Percentiles rank a stretch among this genome's conserved stretches.
Conservation (phyloP, 1,140 invertebrate species). For the Drosophila pectinifera region DNA sequence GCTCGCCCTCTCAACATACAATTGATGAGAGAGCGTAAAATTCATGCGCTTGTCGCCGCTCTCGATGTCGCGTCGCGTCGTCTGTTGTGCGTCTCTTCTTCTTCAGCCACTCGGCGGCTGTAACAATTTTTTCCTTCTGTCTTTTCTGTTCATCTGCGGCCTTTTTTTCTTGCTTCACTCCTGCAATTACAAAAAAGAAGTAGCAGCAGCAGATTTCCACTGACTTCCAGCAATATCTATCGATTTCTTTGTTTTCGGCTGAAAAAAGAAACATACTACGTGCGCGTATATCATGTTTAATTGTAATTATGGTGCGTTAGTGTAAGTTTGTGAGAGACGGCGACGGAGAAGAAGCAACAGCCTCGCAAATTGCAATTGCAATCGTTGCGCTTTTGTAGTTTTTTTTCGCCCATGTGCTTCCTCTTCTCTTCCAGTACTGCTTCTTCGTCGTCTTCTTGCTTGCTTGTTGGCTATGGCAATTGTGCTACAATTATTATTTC, state of each 20-base stretch:
- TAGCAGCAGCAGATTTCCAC: slow-evolving; percentile 33
- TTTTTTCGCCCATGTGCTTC: slow-evolving; percentile 55
- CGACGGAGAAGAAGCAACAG: slow-evolving; percentile 54
- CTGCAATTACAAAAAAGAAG: slow-evolving; percentile 62
- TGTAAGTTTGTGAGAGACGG: slow-evolving; percentile 20
- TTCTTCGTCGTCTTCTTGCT: slow-evolving; percentile 19
- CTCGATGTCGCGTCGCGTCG: slow-evolving; percentile 61
- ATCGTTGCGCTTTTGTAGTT: slow-evolving; percentile 71
- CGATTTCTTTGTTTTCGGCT: slow-evolving; percentile 75
- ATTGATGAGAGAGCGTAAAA: slow-evolving; percentile 80
- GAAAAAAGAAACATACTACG: slow-evolving; percentile 22
- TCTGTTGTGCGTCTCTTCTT: slow-evolving; percentile 66
- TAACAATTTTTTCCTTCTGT: slow-evolving; percentile 61
- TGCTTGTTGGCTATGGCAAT: slow-evolving; percentile 50
- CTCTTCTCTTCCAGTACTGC: slow-evolving; percentile 31
- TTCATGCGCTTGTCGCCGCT: slow-evolving; percentile 70
- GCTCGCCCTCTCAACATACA: slow-evolving; percentile 62
- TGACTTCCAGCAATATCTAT: slow-evolving; percentile 73
- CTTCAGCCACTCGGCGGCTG: slow-evolving; percentile 68
- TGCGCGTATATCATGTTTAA: slow-evolving; percentile 66
- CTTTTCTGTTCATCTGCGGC: slow-evolving; percentile 51
- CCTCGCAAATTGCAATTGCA: slow-evolving; percentile 53
- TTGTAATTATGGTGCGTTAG: slow-evolving; percentile 70
- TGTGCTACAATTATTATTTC: slow-evolving; percentile 81
- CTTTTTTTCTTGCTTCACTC: slow-evolving; percentile 52